phyloP scores from a whole-genome alignment of 2,797 vertebrate genomes.

The Loris lydekkerianus region DNA sequence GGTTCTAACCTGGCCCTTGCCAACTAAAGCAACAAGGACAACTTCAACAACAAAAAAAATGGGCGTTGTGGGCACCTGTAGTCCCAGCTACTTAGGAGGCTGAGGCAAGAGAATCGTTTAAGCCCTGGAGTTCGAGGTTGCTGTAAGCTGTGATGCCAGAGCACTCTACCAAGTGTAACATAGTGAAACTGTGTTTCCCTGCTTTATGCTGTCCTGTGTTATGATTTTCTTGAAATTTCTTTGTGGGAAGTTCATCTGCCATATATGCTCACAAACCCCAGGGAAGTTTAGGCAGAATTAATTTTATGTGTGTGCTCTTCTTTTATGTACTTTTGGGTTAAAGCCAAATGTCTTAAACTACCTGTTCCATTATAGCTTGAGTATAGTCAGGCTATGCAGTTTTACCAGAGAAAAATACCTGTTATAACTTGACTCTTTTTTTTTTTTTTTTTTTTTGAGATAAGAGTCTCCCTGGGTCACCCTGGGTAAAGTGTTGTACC shows the following conservation, averaged over 20 bases:
- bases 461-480: too few relatives aligned
- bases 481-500: too few relatives aligned
- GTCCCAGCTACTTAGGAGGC: too few relatives aligned
- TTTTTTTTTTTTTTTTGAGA: too few relatives aligned
- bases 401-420: not conserved
- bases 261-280: not conserved
- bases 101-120: too few relatives aligned
- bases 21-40: too few relatives aligned
- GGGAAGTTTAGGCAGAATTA: not conserved
- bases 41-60: too few relatives aligned
- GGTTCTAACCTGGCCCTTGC: too few relatives aligned
- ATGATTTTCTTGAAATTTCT: not conserved
- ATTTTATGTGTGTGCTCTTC: not conserved
- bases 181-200: not conserved
- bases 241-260: not conserved
- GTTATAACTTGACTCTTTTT: not conserved
- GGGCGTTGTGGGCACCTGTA: too few relatives aligned
- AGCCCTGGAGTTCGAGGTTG: too few relatives aligned
- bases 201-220: not conserved
- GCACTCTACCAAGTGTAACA: too few relatives aligned
- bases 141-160: too few relatives aligned
- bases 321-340: not conserved
- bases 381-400: not conserved
- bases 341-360: not conserved
- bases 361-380: not conserved